Evolutionary conservation across 2,888 invertebrate species (phyloP), one percentile per base, ranked within the genome.

Genomic region (Lithophane ornitopus): DNA sequence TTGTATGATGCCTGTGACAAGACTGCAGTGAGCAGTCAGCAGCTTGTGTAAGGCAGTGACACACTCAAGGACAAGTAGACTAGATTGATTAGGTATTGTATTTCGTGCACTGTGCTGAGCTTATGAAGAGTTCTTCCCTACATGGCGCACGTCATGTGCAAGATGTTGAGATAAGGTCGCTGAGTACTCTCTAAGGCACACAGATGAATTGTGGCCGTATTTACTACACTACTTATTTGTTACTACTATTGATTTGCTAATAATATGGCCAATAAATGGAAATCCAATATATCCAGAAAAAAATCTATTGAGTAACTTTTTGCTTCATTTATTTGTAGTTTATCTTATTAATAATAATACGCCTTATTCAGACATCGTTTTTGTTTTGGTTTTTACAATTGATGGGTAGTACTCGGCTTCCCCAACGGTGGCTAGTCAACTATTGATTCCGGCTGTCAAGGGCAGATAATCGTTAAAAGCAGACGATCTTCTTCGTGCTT

Each of bases 291-390:
- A n/a, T n/a, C n/a, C n/a, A n/a, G 58, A 58, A 34, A 4, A 34
- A 34, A 6, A 6, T 3, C 12, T 44, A 44, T 44, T 44, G 44
- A 44, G 14, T 14, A 44, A 3, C 19, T 19, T n/a, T 41, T 19
- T 70, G n/a, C 19, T 56, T 44, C 8, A 34, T 46, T 56, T 34
- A 28, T 54, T 68, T 68, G 26, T 71, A 39, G 39, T 70, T 66
- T 39, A 26, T 39, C 26, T 59, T 59, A 28, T 28, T 59, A 28
- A 28, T 61, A 61, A 59, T 28, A 61, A 59, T 19, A 28, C 19
- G 28, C 28, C 59, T 59, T 28, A 28, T 28, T 28, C 16, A 58
- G 58, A 28, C 16, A 58, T 26, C 8, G 26, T 46, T 12, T 11
- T 39, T 44, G 11, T 44, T 41, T 41, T 9, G 41, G 9, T 41